Base-by-base conservation (phyloP, 2,113 vertebrate genomes). In the Steatornis caripensis region DNA sequence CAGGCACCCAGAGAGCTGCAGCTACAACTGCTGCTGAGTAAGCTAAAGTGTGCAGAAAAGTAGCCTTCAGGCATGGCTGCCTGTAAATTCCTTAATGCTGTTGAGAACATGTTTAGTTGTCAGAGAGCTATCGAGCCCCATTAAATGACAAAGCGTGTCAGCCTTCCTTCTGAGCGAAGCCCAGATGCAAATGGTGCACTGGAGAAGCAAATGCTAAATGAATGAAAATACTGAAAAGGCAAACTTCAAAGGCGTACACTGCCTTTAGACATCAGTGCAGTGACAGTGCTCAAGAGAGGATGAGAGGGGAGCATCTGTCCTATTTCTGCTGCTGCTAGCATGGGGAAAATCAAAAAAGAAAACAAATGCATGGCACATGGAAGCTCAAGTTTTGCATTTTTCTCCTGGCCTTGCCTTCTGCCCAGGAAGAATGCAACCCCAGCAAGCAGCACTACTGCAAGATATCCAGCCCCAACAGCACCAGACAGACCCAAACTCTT, bases 81-180 rank as follows among this genome's bases (percentile, higher is more conserved):
- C 89, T 95, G 51, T n/a, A 95, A 90, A 89, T 74, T 77, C 95
- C 70, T 81, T 93, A 93, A 89, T 68, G 54, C 82, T 83, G 82
- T 83, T 83, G 90, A 87, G 72, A 89, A 92, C 36, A n/a, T 34
- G 86, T 90, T 96, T 70, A 87, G 82, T 49, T 96, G 96, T 94
- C 93, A 95, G 85, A 70, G 84, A 83, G 58, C 65, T 93, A 95
- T 87, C 91, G 90, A 90, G 76, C 64, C 34, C 58, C 65, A 84
- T 87, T 96, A 87, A 85, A 85, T 87, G 93, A 94, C 77, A 95
- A 93, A 95, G 32, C 51, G 54, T 80, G 79, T 90, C 89, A 90
- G 84, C 34, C 77, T 89, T 92, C 37, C 37, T 79, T 86, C 64
- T 84, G 64, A 96, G 95, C 79, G 90, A 90, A 95, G 61, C 76